Percentiles rank a stretch among this genome's conserved stretches.
Evolutionary conservation across 2,113 vertebrate genomes (phyloP).

Genomic region (Edolisoma coerulescens): DNA sequence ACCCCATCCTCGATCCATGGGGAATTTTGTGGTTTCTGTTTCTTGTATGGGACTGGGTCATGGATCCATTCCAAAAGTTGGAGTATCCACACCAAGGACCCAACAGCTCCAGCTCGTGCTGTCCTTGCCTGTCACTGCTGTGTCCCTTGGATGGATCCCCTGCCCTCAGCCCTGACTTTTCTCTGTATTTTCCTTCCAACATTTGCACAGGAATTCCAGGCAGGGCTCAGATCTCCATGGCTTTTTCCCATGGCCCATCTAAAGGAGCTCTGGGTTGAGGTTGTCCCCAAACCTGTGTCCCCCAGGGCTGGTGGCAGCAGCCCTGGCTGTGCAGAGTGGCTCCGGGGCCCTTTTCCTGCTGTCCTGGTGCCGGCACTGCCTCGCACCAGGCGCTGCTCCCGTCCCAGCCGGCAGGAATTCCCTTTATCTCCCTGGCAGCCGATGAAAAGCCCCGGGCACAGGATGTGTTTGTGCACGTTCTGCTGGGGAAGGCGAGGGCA

Average conservation of each 20-base stretch:
- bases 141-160: neutral
- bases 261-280: rapidly evolving
- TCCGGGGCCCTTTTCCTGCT: rapidly evolving
- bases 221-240: rapidly evolving
- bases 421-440: slow-evolving; percentile 42
- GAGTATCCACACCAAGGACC: neutral
- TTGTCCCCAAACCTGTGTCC: neutral
- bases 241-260: neutral
- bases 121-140: neutral
- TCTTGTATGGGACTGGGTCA: rapidly evolving
- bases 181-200: neutral
- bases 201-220: rapidly evolving
- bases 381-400: neutral
- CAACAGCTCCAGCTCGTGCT: rapidly evolving
- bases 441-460: slow-evolving; percentile 39
- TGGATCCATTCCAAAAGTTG: neutral
- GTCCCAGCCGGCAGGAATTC: neutral
- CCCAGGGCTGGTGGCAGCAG: neutral
- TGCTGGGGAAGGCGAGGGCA: neutral
- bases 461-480: slow-evolving; percentile 48
- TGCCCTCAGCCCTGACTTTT: neutral
- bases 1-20: rapidly evolving
- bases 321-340: neutral
- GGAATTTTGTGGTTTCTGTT: neutral
- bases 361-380: neutral